Evolutionary conservation across 2,888 invertebrate genomes (phyloP), one percentile per base, ranked within the genome.

Genomic region (Glaucopsyche alexis): DNA sequence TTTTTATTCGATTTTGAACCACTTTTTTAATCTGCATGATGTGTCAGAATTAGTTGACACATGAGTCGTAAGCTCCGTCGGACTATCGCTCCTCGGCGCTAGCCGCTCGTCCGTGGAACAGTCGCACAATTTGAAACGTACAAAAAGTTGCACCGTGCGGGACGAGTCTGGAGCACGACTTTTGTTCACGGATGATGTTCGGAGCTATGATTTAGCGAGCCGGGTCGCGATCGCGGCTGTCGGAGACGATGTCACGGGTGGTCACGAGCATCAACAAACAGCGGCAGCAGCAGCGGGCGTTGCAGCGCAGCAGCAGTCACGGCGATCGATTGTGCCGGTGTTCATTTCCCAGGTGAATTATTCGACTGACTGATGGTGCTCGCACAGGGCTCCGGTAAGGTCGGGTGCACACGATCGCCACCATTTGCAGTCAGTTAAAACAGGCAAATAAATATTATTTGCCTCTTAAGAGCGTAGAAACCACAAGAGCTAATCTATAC

Each of bases 101-200:
- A 3, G 19, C 19, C 9, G 19, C 16, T 55, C 11, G 19, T 9
- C 16, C 55, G 11, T 8, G 52, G n/a, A 19, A 5, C 4, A 16
- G 19, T 16, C 16, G 40, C 40, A 40, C 16, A 19, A 55, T 55
- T 55, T 2, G 52, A 55, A 55, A 55, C 52, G 52, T 16, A 16
- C 52, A 55, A 55, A 55, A 55, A 55, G 52, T 55, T 55, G 16
- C 52, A 55, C 16, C 9, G 40, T 19, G 11, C 11, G 9, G 3
- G 55, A 19, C 55, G 55, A 55, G 55, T 19, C 55, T 9, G 55
- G 55, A 19, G 55, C 55, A 55, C 55, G 55, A 55, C 55, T 55
- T 55, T 55, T 9, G 55, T 55, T 52, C 52, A 16, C 16, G 52
- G 7, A 16, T 52, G 52, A 52, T 52, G 16, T 52, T 55, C 19